Evolutionary conservation across 2,888 invertebrate genomes (phyloP).

Genomic region (Catocala sponsa): DNA sequence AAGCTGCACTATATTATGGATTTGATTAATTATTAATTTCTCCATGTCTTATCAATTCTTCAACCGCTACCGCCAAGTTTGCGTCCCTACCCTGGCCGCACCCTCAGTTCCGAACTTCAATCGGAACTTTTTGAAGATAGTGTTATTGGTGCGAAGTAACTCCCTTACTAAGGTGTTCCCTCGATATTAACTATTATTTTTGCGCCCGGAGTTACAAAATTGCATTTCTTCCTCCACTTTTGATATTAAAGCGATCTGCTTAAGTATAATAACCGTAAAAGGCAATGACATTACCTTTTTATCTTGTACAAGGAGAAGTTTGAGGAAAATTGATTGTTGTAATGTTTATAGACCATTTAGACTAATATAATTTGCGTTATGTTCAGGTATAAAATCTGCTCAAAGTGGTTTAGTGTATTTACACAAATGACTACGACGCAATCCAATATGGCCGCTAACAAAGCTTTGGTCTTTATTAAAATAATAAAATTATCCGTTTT

Average conservation of each 20-base stretch:
- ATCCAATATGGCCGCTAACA: too few species aligned
- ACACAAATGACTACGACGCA: background rate
- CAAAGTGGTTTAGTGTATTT: background rate
- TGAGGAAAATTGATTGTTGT: conserved; percentile 13
- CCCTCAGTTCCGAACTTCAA: conserved; percentile 14
- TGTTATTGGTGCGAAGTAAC: conserved; percentile 20
- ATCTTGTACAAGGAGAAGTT: conserved; percentile 7
- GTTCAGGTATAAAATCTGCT: background rate
- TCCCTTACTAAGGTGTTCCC: conserved; percentile 9
- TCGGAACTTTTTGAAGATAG: conserved; percentile 33
- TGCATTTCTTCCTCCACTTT: conserved; percentile 8
- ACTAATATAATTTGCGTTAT: conserved; percentile 1
- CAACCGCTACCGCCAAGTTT: background rate
- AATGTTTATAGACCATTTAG: conserved; percentile 7
- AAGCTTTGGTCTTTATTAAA: too few species aligned
- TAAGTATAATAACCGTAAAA: conserved; percentile 13
- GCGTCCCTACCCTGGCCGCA: background rate
- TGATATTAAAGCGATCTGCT: conserved; percentile 9
- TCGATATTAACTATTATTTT: conserved; percentile 20
- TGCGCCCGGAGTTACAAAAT: background rate
- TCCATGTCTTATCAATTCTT: background rate
- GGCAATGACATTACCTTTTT: conserved; percentile 2
- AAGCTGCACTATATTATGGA: too few species aligned
- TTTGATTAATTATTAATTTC: background rate
- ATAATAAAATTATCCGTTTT: too few species aligned